Evolutionary conservation across 2,888 invertebrate species (phyloP).

Genomic region (Tubiluchus corallicola): DNA sequence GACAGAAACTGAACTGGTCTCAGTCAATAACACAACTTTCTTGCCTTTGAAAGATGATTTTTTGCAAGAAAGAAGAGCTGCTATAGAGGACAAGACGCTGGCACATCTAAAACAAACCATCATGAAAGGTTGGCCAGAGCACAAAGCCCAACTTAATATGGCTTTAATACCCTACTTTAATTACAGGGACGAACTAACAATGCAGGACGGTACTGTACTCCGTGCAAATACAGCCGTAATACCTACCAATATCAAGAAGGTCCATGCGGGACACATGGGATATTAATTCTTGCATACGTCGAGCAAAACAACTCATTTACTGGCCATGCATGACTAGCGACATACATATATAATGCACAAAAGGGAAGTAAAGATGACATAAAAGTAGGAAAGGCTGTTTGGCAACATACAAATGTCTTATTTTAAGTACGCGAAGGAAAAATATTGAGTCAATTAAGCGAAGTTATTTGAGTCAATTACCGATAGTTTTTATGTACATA

Average conservation of each 20-base stretch:
- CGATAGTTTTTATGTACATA: too few species aligned
- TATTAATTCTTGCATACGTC: background rate
- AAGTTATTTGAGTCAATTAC: too few species aligned
- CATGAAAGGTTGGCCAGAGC: background rate
- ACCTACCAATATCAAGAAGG: background rate
- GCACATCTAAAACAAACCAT: background rate
- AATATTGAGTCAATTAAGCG: too few species aligned
- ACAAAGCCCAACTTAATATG: background rate
- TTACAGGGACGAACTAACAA: background rate
- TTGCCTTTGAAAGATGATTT: background rate
- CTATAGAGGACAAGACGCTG: background rate
- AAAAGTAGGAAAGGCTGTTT: too few species aligned
- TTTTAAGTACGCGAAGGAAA: too few species aligned
- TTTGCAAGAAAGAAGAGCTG: background rate
- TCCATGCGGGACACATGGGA: background rate
- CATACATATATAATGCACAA: too few species aligned
- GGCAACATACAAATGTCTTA: too few species aligned
- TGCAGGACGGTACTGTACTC: slow-evolving; percentile 3
- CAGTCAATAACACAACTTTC: background rate
- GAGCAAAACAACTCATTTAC: background rate
- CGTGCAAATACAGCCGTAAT: background rate
- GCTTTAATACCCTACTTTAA: background rate
- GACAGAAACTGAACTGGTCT: background rate
- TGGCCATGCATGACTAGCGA: background rate
- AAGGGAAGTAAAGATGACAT: too few species aligned